Evolutionary conservation across 2,113 vertebrate species (phyloP).

Genomic region (Hippocampus comes): DNA sequence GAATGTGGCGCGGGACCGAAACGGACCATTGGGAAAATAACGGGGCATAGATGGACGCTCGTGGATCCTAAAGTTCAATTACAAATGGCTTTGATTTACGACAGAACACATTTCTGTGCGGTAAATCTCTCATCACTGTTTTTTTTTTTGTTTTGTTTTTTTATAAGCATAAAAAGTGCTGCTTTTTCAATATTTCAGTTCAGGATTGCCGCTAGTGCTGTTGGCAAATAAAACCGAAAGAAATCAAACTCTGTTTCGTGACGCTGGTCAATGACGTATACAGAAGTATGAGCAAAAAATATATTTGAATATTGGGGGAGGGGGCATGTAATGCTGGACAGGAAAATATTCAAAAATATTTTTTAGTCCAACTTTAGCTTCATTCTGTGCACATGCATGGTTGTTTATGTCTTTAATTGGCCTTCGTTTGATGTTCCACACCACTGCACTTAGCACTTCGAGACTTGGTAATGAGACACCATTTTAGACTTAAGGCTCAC

Average conservation of each 20-base stretch:
- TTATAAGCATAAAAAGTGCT: neutral
- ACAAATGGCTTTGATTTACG: neutral
- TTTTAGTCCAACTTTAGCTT: neutral
- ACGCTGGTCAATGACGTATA: conserved; percentile 49
- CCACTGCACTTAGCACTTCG: conserved; percentile 53
- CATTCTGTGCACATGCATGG: conserved; percentile 9
- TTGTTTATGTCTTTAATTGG: conserved; percentile 47
- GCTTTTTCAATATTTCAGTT: neutral
- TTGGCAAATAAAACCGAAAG: neutral
- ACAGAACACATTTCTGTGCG: neutral
- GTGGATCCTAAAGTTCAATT: neutral
- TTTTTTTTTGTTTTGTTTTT: neutral
- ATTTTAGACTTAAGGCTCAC: conserved; percentile 3
- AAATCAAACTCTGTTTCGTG: conserved; percentile 1
- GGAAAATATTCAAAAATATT: too few species aligned
- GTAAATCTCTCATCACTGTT: neutral
- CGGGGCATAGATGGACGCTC: conserved; percentile 4
- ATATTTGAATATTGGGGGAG: too few species aligned
- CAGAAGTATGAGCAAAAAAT: conserved; percentile 1
- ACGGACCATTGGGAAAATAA: conserved; percentile 3
- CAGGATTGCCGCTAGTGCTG: neutral
- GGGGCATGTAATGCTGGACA: too few species aligned
- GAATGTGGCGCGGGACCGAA: conserved; percentile 12
- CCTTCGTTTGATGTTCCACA: conserved; percentile 49
- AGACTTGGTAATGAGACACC: conserved; percentile 65